Evolutionary conservation across 2,797 vertebrate genomes (phyloP), one percentile per base, ranked within the genome.

Genomic region (Fistularia commersonii): DNA sequence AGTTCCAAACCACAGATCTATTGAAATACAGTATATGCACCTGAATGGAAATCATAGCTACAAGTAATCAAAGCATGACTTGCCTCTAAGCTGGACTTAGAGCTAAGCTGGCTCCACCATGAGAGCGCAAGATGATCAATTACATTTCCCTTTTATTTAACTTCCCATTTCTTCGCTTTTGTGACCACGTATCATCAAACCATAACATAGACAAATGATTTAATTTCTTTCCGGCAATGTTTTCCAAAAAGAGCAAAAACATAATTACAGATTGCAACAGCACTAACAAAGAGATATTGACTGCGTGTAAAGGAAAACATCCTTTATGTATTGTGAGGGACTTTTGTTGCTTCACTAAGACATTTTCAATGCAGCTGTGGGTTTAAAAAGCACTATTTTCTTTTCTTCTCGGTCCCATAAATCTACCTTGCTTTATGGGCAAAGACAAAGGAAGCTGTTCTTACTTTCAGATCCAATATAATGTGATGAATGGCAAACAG

Each of bases 241-340:
- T 77, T 72, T 59, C 50, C 58, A 73, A 69, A 83, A 85, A 85
- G 77, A 76, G 73, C 69, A 79, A 72, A 83, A 71, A 68, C 60
- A 67, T 87, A 76, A 84, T 85, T 81, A 82, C 65, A 78, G 72
- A 80, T 76, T 69, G 67, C 68, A 58, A 65, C 66, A 68, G 74
- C 77, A n/a, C 69, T 74, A 77, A 84, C 80, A 79, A 76, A 79
- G 79, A 87, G 79, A 81, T 77, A 80, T 82, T 5, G 71, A 80
- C 42, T 57, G 23, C 4, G 23, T 4, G 23, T 23, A 4, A 23
- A 23, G 4, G 23, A 23, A 23, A 23, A 23, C 23, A 23, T 23
- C 23, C 39, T n/a, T 38, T 60, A 46, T 66, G 63, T 72, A 62
- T 51, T 59, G 64, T 45, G 51, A 51, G 54, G 11, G 1, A 3